Conservation (phyloP, 1,140 invertebrate species). For the Drosophila biarmipes region DNA sequence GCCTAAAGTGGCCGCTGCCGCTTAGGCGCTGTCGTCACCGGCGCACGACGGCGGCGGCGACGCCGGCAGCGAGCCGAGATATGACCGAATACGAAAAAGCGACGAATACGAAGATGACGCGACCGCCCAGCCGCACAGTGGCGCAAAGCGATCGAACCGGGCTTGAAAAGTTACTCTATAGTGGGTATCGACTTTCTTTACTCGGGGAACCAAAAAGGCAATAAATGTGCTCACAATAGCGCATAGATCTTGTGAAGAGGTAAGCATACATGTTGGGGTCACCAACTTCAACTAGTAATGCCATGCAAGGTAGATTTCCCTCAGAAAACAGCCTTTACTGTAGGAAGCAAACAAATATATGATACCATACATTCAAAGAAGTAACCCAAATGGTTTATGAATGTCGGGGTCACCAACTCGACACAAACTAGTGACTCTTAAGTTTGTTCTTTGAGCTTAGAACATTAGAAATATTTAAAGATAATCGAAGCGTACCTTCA, state of each 20-base stretch:
- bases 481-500: too few relatives aligned
- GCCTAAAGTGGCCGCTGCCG: conserved; percentile 71
- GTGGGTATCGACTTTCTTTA: background rate
- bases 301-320: too few relatives aligned
- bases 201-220: background rate
- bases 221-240: too few relatives aligned
- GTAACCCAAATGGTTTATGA: background rate
- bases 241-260: too few relatives aligned
- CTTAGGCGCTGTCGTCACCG: conserved; percentile 55
- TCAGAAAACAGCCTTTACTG: background rate
- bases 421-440: too few relatives aligned
- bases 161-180: background rate
- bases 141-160: background rate
- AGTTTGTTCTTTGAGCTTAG: too few relatives aligned
- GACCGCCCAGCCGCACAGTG: conserved; percentile 33
- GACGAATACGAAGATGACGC: conserved; percentile 66
- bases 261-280: too few relatives aligned
- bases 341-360: too few relatives aligned
- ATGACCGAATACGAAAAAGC: conserved; percentile 75
- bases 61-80: conserved; percentile 57
- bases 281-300: too few relatives aligned
- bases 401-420: background rate
- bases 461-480: too few relatives aligned
- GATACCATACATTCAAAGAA: background rate
- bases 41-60: conserved; percentile 12